Base-by-base conservation (phyloP, 2,888 invertebrate genomes). In the Mylabris sibirica region DNA sequence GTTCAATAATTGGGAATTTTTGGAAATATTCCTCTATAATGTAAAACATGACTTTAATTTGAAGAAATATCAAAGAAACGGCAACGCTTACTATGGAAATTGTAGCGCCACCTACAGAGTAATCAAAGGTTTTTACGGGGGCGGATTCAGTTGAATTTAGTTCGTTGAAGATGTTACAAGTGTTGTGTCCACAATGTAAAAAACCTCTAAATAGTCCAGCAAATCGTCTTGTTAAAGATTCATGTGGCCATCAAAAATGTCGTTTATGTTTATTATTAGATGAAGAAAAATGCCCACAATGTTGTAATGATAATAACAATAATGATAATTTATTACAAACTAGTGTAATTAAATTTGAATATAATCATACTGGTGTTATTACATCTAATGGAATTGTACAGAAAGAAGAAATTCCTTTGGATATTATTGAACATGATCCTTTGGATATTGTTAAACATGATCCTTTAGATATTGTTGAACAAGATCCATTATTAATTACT, bases 161-260 rank as follows among this genome's bases (percentile, higher is more conserved):
- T n/a, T 11, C 11, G 17, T 22, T 3, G 1, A 57, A 24, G 1
- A 71, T 71, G 71, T 71, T 66, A 22, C 68, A 64, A 57, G 14
- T 41, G 17, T 62, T 74, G 61, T 81, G 81, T 65, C 74, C 89
- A 49, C 90, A 89, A 81, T 92, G 92, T 79, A 85, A 87, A 67
- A 87, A 87, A 76, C 78, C 85, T 66, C 86, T 89, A 44, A 88
- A 89, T 76, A 83, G 84, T 59, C 88, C 90, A 6, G 84, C 87
- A 68, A 90, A 89, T 77, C 87, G 93, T 65, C 84, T 93, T 65
- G 90, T 93, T 17, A 90, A 90, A 63, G 93, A 93, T 81, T 87
- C 87, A 62, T 93, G 93, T 83, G 93, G 93, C 3, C 93, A 93
- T 81, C 87, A 87, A 66, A 93, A 93, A 84, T 93, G 93, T 82